These are phyloP conservation scores for Steinernema carpocapsae DNA, from an alignment of 2,888 invertebrate species.

Conservation along the genomic window DNA sequence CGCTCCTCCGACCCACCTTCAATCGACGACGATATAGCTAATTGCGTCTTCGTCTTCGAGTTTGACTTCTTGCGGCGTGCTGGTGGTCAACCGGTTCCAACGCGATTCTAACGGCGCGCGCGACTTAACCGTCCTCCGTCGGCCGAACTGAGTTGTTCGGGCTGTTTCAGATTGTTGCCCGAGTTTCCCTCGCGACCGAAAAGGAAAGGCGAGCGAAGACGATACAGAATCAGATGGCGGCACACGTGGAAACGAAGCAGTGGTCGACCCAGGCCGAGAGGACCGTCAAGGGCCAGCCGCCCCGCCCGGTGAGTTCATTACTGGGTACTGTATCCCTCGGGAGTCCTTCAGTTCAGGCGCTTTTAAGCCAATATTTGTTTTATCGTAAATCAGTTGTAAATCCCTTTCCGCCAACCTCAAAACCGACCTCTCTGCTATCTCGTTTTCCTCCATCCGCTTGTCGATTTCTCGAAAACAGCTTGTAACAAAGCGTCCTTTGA, in stretches of 20 bases:
- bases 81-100: slow-evolving; percentile 28
- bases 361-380: neutral
- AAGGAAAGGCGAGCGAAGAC: neutral
- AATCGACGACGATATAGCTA: slow-evolving; percentile 22
- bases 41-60: slow-evolving; percentile 23
- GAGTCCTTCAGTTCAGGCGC: neutral
- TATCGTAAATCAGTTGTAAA: too few relatives aligned
- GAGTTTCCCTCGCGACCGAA: neutral
- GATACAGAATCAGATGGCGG: slow-evolving; percentile 23
- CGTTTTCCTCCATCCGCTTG: too few relatives aligned
- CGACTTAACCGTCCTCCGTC: slow-evolving; percentile 24
- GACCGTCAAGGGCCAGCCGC: slow-evolving; percentile 53
- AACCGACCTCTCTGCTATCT: too few relatives aligned
- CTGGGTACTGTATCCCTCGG: too few relatives aligned
- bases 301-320: slow-evolving; percentile 53
- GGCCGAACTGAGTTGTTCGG: slow-evolving; percentile 1
- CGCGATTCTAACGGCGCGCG: slow-evolving; percentile 29
- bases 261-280: slow-evolving; percentile 54
- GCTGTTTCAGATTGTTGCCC: slow-evolving; percentile 24
- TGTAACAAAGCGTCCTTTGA: too few relatives aligned
- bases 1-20: neutral
- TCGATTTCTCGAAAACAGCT: too few relatives aligned
- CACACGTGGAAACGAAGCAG: slow-evolving; percentile 41
- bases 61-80: slow-evolving; percentile 17
- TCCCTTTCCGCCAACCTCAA: too few relatives aligned